phyloP scores from a whole-genome alignment of 2,888 invertebrate genomes.

The Syritta pipiens region DNA sequence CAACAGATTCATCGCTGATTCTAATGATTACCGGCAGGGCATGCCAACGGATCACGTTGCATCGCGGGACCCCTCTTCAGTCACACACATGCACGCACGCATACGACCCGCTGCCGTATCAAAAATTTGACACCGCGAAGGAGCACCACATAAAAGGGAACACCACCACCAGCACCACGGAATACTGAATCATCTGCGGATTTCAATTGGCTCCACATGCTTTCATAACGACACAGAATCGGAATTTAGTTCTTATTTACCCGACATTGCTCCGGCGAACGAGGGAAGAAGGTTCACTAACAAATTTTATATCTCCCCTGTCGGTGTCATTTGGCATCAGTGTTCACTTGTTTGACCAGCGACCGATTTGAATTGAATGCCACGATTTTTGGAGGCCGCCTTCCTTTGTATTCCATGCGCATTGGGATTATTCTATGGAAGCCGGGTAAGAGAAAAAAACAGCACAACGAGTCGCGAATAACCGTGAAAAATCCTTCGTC shows the following conservation, averaged over 20 bases:
- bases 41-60: constrained; percentile 60
- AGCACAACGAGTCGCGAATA: constrained; percentile 29
- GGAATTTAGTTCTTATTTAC: constrained; percentile 58
- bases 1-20: constrained; percentile 60
- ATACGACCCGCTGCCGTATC: constrained; percentile 51
- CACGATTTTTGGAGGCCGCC: constrained; percentile 62
- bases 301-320: constrained; percentile 37
- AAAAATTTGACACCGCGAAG: constrained; percentile 62
- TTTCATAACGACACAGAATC: constrained; percentile 63
- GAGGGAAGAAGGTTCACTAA: constrained; percentile 14
- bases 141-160: constrained; percentile 19
- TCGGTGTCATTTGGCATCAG: constrained; percentile 68
- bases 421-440: constrained; percentile 59
- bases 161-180: constrained; percentile 28
- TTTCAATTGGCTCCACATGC: constrained; percentile 67
- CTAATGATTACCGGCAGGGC: constrained; percentile 67
- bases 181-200: constrained; percentile 55
- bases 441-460: neutral
- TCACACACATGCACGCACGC: constrained; percentile 20
- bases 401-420: constrained; percentile 57
- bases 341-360: constrained; percentile 64
- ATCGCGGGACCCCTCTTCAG: constrained; percentile 39
- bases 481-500: constrained; percentile 53
- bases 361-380: constrained; percentile 68
- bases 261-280: constrained; percentile 16